A percentile compares a stretch with the other conserved stretches of the same genome.
Conservation (phyloP, 2,797 vertebrate species). For the Miichthys miiuy region DNA sequence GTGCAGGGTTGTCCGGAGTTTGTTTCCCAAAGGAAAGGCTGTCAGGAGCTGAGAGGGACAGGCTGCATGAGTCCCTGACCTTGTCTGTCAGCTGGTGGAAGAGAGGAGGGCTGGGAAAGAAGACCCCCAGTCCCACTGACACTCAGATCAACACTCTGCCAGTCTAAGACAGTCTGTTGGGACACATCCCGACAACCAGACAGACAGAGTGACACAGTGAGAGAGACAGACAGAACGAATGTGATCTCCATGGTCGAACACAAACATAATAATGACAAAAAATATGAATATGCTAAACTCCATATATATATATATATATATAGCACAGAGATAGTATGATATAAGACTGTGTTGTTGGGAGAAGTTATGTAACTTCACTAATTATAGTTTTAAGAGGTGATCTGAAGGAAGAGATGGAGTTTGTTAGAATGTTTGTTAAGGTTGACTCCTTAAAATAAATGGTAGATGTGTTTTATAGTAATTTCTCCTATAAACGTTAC, state of each 20-base stretch:
- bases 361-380: constrained; percentile 2
- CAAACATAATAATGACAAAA: background rate
- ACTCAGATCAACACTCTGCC: constrained; percentile 80
- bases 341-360: background rate
- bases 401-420: background rate
- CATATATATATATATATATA: background rate
- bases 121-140: constrained; percentile 75
- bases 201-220: constrained; percentile 47
- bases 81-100: constrained; percentile 84
- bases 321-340: background rate
- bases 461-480: background rate
- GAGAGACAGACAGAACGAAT: constrained; percentile 32
- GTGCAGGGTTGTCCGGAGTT: constrained; percentile 72
- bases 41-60: constrained; percentile 82
- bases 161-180: constrained; percentile 74
- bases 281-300: background rate
- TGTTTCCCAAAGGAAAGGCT: constrained; percentile 83
- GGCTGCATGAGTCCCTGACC: constrained; percentile 83
- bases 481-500: background rate
- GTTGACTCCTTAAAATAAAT: background rate
- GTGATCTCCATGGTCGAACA: constrained; percentile 12
- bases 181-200: constrained; percentile 54
- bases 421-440: background rate
- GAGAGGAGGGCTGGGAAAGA: constrained; percentile 67
- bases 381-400: background rate